Percentiles rank a stretch among this genome's conserved stretches.
Evolutionary conservation across 2,797 vertebrate species (phyloP).

Genomic region (Sorex maritimensis): DNA sequence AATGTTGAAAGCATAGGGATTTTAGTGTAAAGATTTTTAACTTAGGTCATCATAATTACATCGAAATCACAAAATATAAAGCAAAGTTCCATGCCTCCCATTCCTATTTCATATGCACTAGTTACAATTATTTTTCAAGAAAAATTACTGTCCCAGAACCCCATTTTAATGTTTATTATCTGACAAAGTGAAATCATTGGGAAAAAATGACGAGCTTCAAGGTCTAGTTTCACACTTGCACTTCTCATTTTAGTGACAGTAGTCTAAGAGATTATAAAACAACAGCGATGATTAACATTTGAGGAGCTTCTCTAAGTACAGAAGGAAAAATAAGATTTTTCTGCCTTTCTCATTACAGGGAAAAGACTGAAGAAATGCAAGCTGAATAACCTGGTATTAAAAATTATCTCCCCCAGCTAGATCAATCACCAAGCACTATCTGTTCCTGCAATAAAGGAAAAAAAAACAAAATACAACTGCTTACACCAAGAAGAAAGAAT

Average conservation of each 20-base stretch:
- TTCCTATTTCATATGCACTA: not conserved
- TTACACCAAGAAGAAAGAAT: not conserved
- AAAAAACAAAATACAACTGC: not conserved
- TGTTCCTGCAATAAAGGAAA: not conserved
- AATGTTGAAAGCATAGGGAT: not conserved
- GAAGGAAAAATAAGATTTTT: not conserved
- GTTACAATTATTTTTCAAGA: conserved; percentile 52
- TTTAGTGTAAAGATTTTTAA: conserved; percentile 44
- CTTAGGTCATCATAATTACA: conserved; percentile 13
- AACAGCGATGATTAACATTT: conserved; percentile 30
- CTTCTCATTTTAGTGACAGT: conserved; percentile 63
- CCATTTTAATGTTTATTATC: conserved; percentile 28
- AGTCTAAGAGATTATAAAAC: conserved; percentile 53
- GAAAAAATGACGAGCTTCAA: conserved; percentile 40
- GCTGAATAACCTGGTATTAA: conserved; percentile 5
- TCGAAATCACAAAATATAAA: conserved; percentile 36
- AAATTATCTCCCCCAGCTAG: conserved; percentile 17
- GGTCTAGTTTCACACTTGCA: not conserved
- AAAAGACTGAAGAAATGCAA: conserved; percentile 43
- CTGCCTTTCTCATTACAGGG: conserved; percentile 63
- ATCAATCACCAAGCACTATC: not conserved
- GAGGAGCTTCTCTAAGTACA: not conserved
- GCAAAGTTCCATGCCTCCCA: not conserved
- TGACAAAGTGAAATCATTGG: conserved; percentile 50
- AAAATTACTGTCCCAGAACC: conserved; percentile 11